Percentiles rank a stretch among this genome's conserved stretches.
These are phyloP conservation scores for Drosophila nebulosa DNA, from an alignment of 1,140 invertebrate genomes.

Conservation along the genomic window DNA sequence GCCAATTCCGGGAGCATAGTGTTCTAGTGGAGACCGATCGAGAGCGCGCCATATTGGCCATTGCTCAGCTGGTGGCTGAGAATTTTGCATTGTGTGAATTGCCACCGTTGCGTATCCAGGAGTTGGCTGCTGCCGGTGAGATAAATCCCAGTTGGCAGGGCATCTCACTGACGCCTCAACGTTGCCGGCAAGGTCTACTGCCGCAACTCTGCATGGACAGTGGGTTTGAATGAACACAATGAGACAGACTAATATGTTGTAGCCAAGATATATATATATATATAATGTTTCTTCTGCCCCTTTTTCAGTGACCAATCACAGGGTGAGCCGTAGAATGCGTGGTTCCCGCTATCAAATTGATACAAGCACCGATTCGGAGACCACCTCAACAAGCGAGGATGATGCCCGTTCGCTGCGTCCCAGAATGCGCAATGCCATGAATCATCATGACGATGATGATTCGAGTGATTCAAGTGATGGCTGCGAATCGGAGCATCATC, in stretches of 20 bases:
- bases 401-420: slow-evolving; percentile 33
- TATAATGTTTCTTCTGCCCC: no score
- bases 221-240: slow-evolving; percentile 15
- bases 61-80: slow-evolving; percentile 70
- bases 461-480: slow-evolving; percentile 71
- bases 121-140: slow-evolving; percentile 47
- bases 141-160: slow-evolving; percentile 66
- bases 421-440: slow-evolving; percentile 27
- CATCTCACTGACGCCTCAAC: slow-evolving; percentile 67
- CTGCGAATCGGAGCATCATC: slow-evolving; percentile 71
- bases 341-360: slow-evolving; percentile 55
- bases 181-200: slow-evolving; percentile 70
- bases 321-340: slow-evolving; percentile 46
- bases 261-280: no score
- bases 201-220: slow-evolving; percentile 73
- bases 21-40: slow-evolving; percentile 76
- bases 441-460: slow-evolving; percentile 45
- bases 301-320: slow-evolving; percentile 51
- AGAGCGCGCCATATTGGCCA: slow-evolving; percentile 73
- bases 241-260: no score
- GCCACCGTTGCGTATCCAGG: slow-evolving; percentile 59
- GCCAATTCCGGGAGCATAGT: slow-evolving; percentile 79
- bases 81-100: slow-evolving; percentile 63
- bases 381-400: slow-evolving; percentile 64
- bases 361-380: slow-evolving; percentile 73